phyloP scores from a whole-genome alignment of 2,113 vertebrate genomes.

The Fregetta grallaria region DNA sequence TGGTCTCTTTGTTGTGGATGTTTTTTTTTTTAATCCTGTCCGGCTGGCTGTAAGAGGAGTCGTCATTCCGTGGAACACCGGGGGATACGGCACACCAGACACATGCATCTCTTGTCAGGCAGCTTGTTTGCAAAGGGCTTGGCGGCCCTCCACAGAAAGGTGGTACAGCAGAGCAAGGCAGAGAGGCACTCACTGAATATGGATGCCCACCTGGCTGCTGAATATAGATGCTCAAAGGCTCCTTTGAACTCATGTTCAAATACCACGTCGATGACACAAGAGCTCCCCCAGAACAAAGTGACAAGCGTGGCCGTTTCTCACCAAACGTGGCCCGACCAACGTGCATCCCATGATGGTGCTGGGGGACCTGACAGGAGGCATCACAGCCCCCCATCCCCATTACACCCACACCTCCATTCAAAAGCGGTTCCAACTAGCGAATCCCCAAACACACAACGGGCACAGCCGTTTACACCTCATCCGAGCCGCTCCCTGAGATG shows the following conservation, averaged over 20 bases:
- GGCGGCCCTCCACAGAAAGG: not conserved
- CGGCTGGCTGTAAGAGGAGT: not conserved
- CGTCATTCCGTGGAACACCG: not conserved
- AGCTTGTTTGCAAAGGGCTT: not conserved
- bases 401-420: not conserved
- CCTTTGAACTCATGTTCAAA: not conserved
- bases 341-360: not conserved
- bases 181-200: constrained; percentile 43
- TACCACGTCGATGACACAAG: rapidly evolving
- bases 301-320: rapidly evolving
- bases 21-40: not conserved
- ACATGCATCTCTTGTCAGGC: not conserved
- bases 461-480: not conserved
- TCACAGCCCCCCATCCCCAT: not conserved
- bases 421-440: not conserved
- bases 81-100: not conserved
- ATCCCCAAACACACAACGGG: not conserved
- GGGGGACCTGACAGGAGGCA: not conserved
- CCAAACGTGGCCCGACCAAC: not conserved
- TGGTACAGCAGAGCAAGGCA: not conserved
- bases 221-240: not conserved
- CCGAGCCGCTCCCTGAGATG: not conserved
- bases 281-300: not conserved
- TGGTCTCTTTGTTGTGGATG: not conserved
- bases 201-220: constrained; percentile 63